Evolutionary conservation across 2,797 vertebrate species (phyloP).

Genomic region (Pampus argenteus): DNA sequence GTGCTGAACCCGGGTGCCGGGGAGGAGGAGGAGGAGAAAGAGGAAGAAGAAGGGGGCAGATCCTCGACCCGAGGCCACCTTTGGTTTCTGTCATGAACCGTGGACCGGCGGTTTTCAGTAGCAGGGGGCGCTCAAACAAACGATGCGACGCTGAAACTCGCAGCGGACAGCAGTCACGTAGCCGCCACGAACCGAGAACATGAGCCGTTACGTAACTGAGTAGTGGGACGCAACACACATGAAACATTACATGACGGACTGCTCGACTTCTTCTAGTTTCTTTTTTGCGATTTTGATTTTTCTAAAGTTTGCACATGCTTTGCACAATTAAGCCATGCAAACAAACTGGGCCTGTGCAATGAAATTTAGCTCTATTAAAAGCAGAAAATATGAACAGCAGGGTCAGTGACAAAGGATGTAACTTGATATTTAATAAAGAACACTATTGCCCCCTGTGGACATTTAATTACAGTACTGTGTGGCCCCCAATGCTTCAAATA

Average conservation of each 20-base stretch:
- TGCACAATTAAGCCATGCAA: neutral
- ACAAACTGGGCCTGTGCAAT: neutral
- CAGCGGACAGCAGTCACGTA: constrained; percentile 62
- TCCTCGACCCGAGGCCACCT: constrained; percentile 40
- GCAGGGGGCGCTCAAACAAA: neutral
- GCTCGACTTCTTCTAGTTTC: no score
- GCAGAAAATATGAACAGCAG: neutral
- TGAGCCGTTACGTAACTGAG: constrained; percentile 64
- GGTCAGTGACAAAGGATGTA: neutral
- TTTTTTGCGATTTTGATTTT: neutral
- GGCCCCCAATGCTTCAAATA: neutral
- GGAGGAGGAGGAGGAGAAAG: constrained; percentile 25
- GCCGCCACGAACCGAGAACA: constrained; percentile 28
- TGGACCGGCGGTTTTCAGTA: neutral
- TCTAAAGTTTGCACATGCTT: neutral
- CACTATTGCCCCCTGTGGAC: constrained; percentile 75
- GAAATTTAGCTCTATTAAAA: neutral
- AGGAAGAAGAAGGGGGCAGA: constrained; percentile 23
- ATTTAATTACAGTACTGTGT: constrained; percentile 10
- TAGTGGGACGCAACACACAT: constrained; percentile 22
- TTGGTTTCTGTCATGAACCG: constrained; percentile 33
- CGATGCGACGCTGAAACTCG: constrained; percentile 38
- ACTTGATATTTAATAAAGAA: constrained; percentile 37
- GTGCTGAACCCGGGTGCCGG: constrained; percentile 80
- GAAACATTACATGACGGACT: neutral